A percentile compares a stretch with the other conserved stretches of the same genome.
phyloP scores from a whole-genome alignment of 2,113 vertebrate species.

The Myotis davidii region DNA sequence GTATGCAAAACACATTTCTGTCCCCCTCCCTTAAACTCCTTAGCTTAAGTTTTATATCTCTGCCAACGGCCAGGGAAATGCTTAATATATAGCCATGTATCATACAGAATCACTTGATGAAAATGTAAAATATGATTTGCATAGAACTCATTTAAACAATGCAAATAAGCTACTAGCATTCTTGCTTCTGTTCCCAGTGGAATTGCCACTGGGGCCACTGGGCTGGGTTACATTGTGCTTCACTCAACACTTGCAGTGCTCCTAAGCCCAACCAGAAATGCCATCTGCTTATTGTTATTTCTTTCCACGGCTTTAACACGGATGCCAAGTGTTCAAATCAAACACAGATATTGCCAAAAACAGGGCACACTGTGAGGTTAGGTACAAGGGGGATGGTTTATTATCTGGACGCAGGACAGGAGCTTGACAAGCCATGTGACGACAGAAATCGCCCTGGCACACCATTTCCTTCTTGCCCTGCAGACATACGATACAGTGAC shows the following conservation, averaged over 20 bases:
- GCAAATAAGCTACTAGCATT: constrained; percentile 61
- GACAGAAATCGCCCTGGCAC: constrained; percentile 45
- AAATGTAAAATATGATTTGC: constrained; percentile 78
- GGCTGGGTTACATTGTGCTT: constrained; percentile 16
- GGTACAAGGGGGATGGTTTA: constrained; percentile 62
- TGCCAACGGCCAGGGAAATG: constrained; percentile 51
- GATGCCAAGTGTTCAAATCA: constrained; percentile 76
- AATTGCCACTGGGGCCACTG: background rate
- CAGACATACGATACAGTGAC: constrained; percentile 6
- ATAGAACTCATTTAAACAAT: constrained; percentile 81
- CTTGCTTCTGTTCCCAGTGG: constrained; percentile 25
- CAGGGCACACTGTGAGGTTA: constrained; percentile 62
- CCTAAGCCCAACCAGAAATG: constrained; percentile 51
- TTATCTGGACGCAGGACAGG: constrained; percentile 40
- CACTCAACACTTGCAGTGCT: constrained; percentile 54
- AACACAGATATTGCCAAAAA: constrained; percentile 70
- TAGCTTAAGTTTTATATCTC: constrained; percentile 49
- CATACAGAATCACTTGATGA: constrained; percentile 71
- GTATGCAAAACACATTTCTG: constrained; percentile 49
- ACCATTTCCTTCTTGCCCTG: constrained; percentile 63
- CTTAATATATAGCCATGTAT: constrained; percentile 23
- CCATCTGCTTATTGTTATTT: constrained; percentile 56
- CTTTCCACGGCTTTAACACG: constrained; percentile 68
- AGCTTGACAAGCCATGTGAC: constrained; percentile 54
- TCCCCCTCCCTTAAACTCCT: constrained; percentile 10